Base-by-base conservation (phyloP, 2,888 invertebrate species). In the Apodemia hepburni region DNA sequence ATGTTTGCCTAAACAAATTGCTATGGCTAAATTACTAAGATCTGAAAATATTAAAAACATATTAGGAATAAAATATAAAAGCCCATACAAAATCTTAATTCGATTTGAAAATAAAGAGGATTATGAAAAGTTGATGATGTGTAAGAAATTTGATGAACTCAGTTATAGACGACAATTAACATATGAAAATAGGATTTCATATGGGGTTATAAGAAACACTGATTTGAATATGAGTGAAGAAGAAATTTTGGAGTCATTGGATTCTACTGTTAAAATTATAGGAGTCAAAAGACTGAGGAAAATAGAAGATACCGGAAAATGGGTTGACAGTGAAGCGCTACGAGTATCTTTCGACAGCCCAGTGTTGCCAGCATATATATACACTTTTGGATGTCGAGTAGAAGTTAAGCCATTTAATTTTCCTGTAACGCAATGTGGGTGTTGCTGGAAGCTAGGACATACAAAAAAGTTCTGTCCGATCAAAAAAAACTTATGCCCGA, bases 1-100 rank as follows among this genome's bases (percentile, higher is more conserved):
- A 45, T 6, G 2, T 22, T 51, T 70, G 18, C 70, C 70, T 9
- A 71, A 68, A 64, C 70, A 68, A 63, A 66, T 70, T 38, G 68
- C 66, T 0, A 59, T 71, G 49, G 70, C 70, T 4, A 69, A 64
- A 59, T 49, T 71, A 17, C 57, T 71, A 3, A 64, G 64, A 57
- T 38, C 62, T 11, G 66, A 69, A 62, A 67, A 66, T 60, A 69
- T 70, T n/a, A 49, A 33, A 15, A 63, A 65, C 35, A 60, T 72
- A 27, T 29, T 42, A 6, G 64, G 60, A 59, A 68, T 72, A 15
- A 70, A 69, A 51, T 70, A 67, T 33, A 70, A 66, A 63, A 63
- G 51, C 57, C 60, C 60, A 15, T 65, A 68, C 49, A 71, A 67
- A 61, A 60, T 66, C n/a, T 35, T 68, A 12, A 60, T 72, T 4